Base-by-base conservation (phyloP, 37 sponge, comb jelly and placozoan genomes). In the Corticium candelabrum region DNA sequence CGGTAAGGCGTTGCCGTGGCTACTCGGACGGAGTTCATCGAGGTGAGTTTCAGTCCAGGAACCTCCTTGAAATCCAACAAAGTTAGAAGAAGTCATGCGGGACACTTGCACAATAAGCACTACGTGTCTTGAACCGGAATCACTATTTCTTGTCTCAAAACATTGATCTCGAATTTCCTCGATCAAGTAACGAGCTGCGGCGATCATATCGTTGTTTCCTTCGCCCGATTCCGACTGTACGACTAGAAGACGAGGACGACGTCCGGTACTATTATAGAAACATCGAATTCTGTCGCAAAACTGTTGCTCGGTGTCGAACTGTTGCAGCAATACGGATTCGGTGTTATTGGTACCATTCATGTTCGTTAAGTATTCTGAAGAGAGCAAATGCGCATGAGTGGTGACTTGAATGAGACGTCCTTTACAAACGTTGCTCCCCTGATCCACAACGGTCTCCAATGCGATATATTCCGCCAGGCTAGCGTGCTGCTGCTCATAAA, bases 161-260 rank as follows among this genome's bases (percentile, higher is more conserved):
- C n/a, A n/a, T n/a, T n/a, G n/a, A 30, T 43, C 50, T 11, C 83
- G 34, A 15, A 83, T 80, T 37, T 90, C 91, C 68, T 84, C 79
- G 40, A 88, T 57, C 3, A 85, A 82, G 72, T 94, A 82, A 41
- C 91, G 74, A 37, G 91, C 91, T 77, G 91, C 90, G 2, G 95
- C 88, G 56, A 94, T 84, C 34, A 94, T 83, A 76, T 94, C 83
- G 50, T 72, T 81, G 73, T 84, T 88, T 29, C 82, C 35, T 56
- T 90, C 85, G 1, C 91, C 95, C 71, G 84, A 83, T 43, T 88
- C 91, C 81, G 91, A 94, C 74, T 90, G 91, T 7, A 93, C 79
- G 37, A 93, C 72, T 3, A 90, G 68, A 3, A 90, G 78, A 37
- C 68, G 15, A 50, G 15, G 11, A 27, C 62, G 11, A 11, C 21